Base-by-base conservation (phyloP, 2,888 invertebrate species). In the Diogma glabrata region DNA sequence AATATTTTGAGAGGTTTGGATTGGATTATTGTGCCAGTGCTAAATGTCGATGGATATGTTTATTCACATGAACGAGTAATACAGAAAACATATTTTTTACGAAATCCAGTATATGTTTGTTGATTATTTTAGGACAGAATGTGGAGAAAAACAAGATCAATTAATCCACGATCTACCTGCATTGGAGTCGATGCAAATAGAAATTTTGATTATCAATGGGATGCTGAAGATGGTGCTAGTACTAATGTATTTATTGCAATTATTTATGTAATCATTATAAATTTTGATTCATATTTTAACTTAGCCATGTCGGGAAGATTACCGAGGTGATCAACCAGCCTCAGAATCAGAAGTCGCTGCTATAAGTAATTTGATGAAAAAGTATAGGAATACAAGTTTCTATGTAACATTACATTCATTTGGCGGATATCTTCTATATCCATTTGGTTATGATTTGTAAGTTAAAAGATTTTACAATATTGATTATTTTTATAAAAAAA, bases 361-460 rank as follows among this genome's bases (percentile, higher is more conserved):
- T 38, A 69, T 87, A 3, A 69, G 78, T 0, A 74, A 80, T 53
- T 72, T 81, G 54, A 62, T 86, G 30, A 59, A 72, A 3, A 64
- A 72, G 1, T 62, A 77, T 24, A 67, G 61, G 51, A 65, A 73
- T 12, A 70, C 78, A 19, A 74, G 79, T 49, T 67, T 84, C 53
- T 89, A 85, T 63, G 60, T 88, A 9, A 79, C 82, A 1, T 70
- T 88, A 54, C 89, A 90, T 62, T 82, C 87, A 14, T 87, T 76
- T 59, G 87, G 87, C 10, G 75, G 77, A 56, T 79, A 77, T 64
- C 65, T 84, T 22, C 62, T 84, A 3, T 82, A 83, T 60, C 79
- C 82, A 0, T 85, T 81, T 81, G 82, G 82, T 2, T 81, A 75
- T 40, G 63, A 65, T 3, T 61, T 75, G 33, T 78, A 78, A 2